phyloP scores from a whole-genome alignment of 2,888 invertebrate genomes.

The Selenia dentaria region DNA sequence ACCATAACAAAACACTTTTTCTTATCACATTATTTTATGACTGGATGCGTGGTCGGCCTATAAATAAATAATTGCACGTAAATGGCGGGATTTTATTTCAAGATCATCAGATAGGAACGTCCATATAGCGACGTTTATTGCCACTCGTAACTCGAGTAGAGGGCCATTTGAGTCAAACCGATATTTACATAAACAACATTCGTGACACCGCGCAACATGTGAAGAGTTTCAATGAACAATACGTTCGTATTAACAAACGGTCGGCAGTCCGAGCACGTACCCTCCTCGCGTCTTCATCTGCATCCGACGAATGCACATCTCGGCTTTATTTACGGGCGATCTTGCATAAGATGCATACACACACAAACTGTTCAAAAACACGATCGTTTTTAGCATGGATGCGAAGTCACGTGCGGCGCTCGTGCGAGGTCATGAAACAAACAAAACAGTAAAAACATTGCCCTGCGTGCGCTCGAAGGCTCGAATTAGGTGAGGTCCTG shows the following conservation, averaged over 20 bases:
- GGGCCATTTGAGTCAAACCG: constrained; percentile 48
- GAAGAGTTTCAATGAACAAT: constrained; percentile 42
- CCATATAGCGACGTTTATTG: constrained; percentile 38
- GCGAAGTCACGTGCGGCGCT: constrained; percentile 52
- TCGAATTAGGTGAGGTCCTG: constrained; percentile 65
- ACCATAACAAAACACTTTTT: no score
- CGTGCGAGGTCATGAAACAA: constrained; percentile 59
- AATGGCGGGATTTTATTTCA: constrained; percentile 30
- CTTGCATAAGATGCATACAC: constrained; percentile 29
- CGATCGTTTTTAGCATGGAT: constrained; percentile 18
- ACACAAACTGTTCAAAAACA: constrained; percentile 27
- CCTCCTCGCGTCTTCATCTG: constrained; percentile 48
- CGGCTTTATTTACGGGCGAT: constrained; percentile 39
- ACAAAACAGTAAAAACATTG: constrained; percentile 53
- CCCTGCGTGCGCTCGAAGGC: constrained; percentile 28
- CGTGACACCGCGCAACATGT: constrained; percentile 46
- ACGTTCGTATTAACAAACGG: constrained; percentile 46
- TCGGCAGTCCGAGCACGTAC: constrained; percentile 52
- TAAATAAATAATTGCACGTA: constrained; percentile 21
- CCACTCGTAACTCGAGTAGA: constrained; percentile 39
- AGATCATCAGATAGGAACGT: constrained; percentile 20
- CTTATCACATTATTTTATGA: constrained; percentile 10
- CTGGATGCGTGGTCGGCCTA: constrained; percentile 7
- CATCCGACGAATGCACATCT: constrained; percentile 40
- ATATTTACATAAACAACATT: constrained; percentile 56